Base-by-base conservation (phyloP, 2,888 invertebrate genomes). In the Actias luna region DNA sequence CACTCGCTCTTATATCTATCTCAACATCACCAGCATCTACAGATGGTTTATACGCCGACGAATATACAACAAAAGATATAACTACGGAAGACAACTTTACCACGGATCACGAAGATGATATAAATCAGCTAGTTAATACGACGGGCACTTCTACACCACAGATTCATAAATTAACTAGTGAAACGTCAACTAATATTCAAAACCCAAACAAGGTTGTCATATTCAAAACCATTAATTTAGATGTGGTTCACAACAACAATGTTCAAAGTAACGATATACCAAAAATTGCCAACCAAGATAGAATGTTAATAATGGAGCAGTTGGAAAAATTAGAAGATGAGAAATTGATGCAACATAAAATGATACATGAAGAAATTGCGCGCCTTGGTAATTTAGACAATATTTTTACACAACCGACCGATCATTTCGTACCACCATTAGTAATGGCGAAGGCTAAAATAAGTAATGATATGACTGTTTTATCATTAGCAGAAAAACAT, bases 401-500 rank as follows among this genome's bases (percentile, higher is more conserved):
- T 57, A 90, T 93, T 73, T 93, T 91, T 70, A 92, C 88, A 10
- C 93, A 92, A 71, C 88, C 92, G 2, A 88, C 92, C 12, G 93
- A 93, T 69, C 93, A 93, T 69, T 93, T 93, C 70, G 84, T 93
- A 31, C 93, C 93, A 5, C 93, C 93, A 4, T 70, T 93, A 33
- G 93, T 93, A 2, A 93, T 93, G 90, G 93, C 93, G 31, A 93
- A 92, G 69, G 88, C 93, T 60, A 93, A 87, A 79, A 80, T 92
- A 31, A 89, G 88, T 68, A 87, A 93, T 65, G 93, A 93, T 62
- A 92, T 93, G 93, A 92, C 85, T 33, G 91, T 92, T 58, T 76
- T 93, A 66, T 92, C 93, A 5, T 75, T 93, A 73, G 80, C 92
- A 83, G 88, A 91, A 84, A 87, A 93, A 81, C 84, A 90, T 77